Evolutionary conservation across 2,113 vertebrate genomes (phyloP).

Genomic region (Dendrocopos noguchii): DNA sequence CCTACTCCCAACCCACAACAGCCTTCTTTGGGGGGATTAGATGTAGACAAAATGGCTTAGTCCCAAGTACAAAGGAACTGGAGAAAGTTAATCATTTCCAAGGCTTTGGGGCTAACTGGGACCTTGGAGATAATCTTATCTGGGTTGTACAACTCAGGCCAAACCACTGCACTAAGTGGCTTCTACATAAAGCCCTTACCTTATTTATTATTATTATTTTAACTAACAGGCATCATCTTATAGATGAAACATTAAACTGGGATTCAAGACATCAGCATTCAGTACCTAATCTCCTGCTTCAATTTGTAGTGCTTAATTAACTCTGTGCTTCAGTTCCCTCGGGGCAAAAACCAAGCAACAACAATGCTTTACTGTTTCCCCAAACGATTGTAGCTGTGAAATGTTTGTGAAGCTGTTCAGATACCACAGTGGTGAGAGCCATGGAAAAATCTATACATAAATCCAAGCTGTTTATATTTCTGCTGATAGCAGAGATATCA

Average conservation of each 20-base stretch:
- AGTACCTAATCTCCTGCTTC: background rate
- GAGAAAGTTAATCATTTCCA: background rate
- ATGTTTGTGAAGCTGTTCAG: background rate
- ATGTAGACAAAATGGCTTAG: background rate
- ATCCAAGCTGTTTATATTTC: slow-evolving; percentile 32
- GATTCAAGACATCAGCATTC: background rate
- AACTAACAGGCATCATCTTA: background rate
- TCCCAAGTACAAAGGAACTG: background rate
- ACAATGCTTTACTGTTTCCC: background rate
- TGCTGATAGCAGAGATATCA: slow-evolving; percentile 19
- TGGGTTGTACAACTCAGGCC: background rate
- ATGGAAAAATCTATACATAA: slow-evolving; percentile 41
- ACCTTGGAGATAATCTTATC: background rate
- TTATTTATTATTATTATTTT: background rate
- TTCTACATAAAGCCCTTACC: background rate
- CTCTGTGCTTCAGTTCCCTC: background rate
- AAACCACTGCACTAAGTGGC: background rate
- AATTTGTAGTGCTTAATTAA: background rate
- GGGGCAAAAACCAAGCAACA: background rate
- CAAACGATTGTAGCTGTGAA: background rate
- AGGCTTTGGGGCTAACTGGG: background rate
- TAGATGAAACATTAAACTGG: background rate
- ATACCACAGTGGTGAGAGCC: slow-evolving; percentile 13
- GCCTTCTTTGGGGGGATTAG: background rate
- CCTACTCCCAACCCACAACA: background rate